Percentiles rank a stretch among this genome's conserved stretches.
phyloP scores from a whole-genome alignment of 2,888 invertebrate genomes.

The Apocheima hispidaria region DNA sequence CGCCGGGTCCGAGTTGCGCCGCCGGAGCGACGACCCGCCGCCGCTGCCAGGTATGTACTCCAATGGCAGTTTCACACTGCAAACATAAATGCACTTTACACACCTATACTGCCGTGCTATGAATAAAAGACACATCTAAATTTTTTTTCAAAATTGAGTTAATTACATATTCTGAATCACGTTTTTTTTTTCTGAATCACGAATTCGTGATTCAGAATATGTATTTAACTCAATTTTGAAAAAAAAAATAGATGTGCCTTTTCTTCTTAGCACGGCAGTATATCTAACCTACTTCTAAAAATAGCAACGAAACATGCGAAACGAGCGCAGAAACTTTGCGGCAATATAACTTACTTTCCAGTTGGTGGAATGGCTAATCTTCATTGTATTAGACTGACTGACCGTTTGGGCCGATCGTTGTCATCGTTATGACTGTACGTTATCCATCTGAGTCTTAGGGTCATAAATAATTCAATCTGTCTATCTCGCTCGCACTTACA shows the following conservation, averaged over 20 bases:
- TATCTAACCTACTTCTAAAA: too few relatives aligned
- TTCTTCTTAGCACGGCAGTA: too few relatives aligned
- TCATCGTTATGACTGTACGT: neutral
- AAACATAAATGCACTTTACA: neutral
- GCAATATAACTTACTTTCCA: neutral
- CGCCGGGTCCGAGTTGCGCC: conserved; percentile 91
- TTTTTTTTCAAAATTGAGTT: too few relatives aligned
- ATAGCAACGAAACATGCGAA: neutral
- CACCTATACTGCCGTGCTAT: neutral
- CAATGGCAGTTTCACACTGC: conserved; percentile 40
- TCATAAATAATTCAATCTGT: too few relatives aligned
- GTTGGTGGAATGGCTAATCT: neutral
- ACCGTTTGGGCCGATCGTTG: neutral
- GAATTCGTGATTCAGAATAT: too few relatives aligned
- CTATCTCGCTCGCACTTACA: too few relatives aligned
- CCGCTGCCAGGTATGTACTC: conserved; percentile 24
- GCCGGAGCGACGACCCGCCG: conserved; percentile 76
- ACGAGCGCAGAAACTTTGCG: neutral
- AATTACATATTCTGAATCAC: too few relatives aligned
- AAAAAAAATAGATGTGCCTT: too few relatives aligned
- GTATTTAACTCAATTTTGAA: too few relatives aligned
- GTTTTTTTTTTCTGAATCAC: too few relatives aligned
- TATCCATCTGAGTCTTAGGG: too few relatives aligned
- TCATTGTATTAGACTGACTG: neutral
- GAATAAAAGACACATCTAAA: too few relatives aligned